Conservation (phyloP, 2,113 vertebrate species). For the Phasianus colchicus region DNA sequence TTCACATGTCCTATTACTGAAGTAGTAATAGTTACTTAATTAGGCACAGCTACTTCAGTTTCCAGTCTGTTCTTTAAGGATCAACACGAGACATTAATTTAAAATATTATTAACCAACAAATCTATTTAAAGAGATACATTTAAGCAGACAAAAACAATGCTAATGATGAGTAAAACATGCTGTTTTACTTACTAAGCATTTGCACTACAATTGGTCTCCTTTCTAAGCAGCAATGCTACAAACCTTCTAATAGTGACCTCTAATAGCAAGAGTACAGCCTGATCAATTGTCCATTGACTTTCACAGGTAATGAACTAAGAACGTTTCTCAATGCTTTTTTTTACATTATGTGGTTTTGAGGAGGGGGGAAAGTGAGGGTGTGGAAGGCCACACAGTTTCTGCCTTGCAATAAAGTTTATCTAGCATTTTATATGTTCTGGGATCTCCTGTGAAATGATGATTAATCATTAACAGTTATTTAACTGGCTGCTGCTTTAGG, state of each 20-base stretch:
- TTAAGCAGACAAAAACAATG: background rate
- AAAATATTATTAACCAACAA: slow-evolving; percentile 21
- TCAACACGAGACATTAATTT: slow-evolving; percentile 25
- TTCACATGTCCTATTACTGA: slow-evolving; percentile 20
- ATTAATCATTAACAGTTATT: background rate
- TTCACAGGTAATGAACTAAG: background rate
- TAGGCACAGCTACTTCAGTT: slow-evolving; percentile 45
- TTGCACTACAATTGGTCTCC: background rate
- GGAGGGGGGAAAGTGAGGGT: background rate
- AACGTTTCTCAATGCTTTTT: background rate
- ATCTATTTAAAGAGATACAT: background rate
- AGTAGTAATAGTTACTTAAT: slow-evolving; percentile 52
- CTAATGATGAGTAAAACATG: background rate
- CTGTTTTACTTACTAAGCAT: background rate
- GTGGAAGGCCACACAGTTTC: background rate
- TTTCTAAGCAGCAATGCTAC: background rate
- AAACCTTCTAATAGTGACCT: background rate
- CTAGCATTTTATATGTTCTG: background rate
- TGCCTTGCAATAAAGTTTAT: background rate
- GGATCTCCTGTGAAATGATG: background rate
- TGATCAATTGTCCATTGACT: background rate
- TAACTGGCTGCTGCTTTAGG: background rate
- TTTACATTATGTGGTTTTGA: background rate
- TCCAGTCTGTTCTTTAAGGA: slow-evolving; percentile 29
- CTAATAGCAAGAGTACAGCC: background rate